These are phyloP conservation scores for Suricata suricatta DNA, from an alignment of 2,113 vertebrate genomes.

Conservation along the genomic window DNA sequence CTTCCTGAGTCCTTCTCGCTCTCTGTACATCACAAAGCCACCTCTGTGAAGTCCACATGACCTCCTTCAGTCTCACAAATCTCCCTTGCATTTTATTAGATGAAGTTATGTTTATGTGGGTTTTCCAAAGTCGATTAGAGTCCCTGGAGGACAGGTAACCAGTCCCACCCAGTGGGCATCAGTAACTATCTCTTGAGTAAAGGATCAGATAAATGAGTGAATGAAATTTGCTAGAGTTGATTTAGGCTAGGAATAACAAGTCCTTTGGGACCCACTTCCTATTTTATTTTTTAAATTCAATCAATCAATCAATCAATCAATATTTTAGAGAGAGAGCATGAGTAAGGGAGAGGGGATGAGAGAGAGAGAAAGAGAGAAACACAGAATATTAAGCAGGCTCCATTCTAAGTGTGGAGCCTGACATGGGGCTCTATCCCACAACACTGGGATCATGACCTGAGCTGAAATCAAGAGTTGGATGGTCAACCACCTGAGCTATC, in stretches of 20 bases:
- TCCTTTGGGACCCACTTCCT: background rate
- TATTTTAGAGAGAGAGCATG: too few species aligned
- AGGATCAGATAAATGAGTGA: background rate
- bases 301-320: too few species aligned
- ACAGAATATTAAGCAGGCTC: too few species aligned
- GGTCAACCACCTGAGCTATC: too few species aligned
- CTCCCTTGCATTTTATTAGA: background rate
- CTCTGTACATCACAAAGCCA: rapidly evolving
- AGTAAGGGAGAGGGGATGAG: too few species aligned
- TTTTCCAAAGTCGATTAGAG: background rate
- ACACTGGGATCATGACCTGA: too few species aligned
- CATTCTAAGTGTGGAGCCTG: too few species aligned
- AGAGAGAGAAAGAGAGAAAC: too few species aligned
- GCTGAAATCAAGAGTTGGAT: too few species aligned
- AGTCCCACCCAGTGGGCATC: background rate
- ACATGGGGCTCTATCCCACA: too few species aligned
- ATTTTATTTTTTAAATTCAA: too few species aligned
- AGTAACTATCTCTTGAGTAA: background rate
- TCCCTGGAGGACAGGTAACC: background rate
- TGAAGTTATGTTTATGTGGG: background rate
- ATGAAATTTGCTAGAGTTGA: background rate
- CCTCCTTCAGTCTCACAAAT: background rate
- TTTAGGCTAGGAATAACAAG: background rate
- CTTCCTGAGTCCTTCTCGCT: background rate
- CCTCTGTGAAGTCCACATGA: background rate